These are phyloP conservation scores for Alsophila aescularia DNA, from an alignment of 2,888 invertebrate species.

Conservation along the genomic window DNA sequence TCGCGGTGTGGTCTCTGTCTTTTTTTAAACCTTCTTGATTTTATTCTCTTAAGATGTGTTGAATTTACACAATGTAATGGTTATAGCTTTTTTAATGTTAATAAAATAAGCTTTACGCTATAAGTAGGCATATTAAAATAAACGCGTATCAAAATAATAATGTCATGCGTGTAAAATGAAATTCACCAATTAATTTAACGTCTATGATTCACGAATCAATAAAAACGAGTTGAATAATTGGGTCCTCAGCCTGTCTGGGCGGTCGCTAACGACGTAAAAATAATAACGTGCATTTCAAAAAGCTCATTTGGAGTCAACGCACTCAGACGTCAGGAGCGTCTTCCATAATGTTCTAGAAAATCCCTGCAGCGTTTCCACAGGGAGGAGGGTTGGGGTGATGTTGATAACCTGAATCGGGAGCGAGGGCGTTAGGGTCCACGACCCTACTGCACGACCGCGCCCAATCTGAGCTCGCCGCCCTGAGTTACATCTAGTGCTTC, in stretches of 20 bases:
- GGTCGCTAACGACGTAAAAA: conserved; percentile 25
- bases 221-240: conserved; percentile 6
- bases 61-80: too few species aligned
- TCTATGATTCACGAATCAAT: conserved; percentile 4
- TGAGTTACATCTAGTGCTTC: conserved; percentile 47
- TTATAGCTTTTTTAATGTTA: too few species aligned
- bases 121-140: too few species aligned
- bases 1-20: too few species aligned
- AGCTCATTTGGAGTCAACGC: conserved; percentile 70
- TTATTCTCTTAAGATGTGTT: too few species aligned
- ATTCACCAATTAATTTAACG: conserved; percentile 1
- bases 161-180: conserved; percentile 1
- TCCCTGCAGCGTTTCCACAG: conserved; percentile 71
- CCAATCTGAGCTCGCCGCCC: conserved; percentile 61
- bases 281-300: conserved; percentile 34
- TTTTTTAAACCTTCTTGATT: too few species aligned
- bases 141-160: background rate
- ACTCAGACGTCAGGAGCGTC: conserved; percentile 65
- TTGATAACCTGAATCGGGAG: conserved; percentile 83
- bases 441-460: conserved; percentile 76
- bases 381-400: conserved; percentile 59
- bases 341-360: conserved; percentile 77
- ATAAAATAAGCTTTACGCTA: too few species aligned
- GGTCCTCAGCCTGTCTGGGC: conserved; percentile 16
- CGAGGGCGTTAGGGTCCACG: conserved; percentile 77